Conservation (phyloP, 2,113 vertebrate species). For the Macroglossus sobrinus region DNA sequence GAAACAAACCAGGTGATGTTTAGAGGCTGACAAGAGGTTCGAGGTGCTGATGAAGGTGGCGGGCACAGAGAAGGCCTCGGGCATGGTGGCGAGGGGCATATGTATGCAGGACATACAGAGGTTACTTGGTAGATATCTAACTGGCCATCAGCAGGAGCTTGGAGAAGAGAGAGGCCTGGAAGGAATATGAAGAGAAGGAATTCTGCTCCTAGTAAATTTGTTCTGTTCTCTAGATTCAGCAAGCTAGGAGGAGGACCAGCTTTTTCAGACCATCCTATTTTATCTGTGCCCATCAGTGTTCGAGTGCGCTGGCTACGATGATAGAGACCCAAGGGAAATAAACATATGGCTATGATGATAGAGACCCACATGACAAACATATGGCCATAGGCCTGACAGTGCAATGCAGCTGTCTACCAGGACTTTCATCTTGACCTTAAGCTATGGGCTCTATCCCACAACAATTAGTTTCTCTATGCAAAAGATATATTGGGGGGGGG, state of each 20-base stretch:
- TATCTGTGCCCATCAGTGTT: not conserved
- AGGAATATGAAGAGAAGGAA: not conserved
- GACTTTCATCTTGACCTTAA: constrained; percentile 8
- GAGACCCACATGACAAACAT: not conserved
- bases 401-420: not conserved
- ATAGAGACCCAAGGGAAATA: not conserved
- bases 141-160: not conserved
- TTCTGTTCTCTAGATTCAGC: not conserved
- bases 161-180: not conserved
- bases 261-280: not conserved
- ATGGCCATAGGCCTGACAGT: not conserved
- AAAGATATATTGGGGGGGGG: not conserved
- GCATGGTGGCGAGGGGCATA: not conserved
- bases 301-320: not conserved
- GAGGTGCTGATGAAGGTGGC: not conserved
- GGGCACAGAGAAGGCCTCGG: not conserved
- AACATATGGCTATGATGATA: not conserved
- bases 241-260: not conserved
- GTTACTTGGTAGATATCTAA: not conserved
- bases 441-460: not conserved
- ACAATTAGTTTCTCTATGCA: not conserved
- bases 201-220: not conserved
- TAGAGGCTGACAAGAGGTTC: not conserved
- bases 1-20: not conserved
- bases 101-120: not conserved